Conservation (phyloP, 1,140 invertebrate species). For the Panagrolaimus sp. region DNA sequence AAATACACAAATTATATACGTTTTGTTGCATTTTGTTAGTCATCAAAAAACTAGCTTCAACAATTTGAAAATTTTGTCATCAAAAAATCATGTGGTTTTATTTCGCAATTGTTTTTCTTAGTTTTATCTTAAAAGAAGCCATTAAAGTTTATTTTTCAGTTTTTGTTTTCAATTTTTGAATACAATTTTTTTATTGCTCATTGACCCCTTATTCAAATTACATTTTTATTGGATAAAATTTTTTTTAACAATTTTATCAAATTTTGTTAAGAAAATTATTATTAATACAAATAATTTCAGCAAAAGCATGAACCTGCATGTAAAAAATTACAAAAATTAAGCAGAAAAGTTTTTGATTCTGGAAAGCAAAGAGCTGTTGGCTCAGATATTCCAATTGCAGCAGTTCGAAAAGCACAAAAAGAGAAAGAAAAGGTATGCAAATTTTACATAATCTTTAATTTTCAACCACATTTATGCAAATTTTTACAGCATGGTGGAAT, state of each 20-base stretch:
- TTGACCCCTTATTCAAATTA: neutral
- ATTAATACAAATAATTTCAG: conserved; percentile 31
- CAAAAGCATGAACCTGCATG: conserved; percentile 48
- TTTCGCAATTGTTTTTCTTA: too few species aligned
- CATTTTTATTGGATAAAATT: neutral
- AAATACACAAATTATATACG: too few species aligned
- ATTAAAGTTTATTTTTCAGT: neutral
- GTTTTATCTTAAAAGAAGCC: too few species aligned
- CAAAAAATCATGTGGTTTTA: too few species aligned
- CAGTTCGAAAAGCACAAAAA: conserved; percentile 42
- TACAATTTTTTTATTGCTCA: conserved; percentile 7
- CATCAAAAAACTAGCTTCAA: too few species aligned
- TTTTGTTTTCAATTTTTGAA: neutral
- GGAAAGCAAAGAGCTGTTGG: conserved; percentile 46
- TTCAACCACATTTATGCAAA: neutral
- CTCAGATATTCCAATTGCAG: conserved; percentile 44
- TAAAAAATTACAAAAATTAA: conserved; percentile 46
- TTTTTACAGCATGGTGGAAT: conserved; percentile 31
- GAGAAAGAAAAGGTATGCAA: conserved; percentile 45
- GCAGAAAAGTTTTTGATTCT: conserved; percentile 50
- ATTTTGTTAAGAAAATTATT: conserved; percentile 2
- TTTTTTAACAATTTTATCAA: conserved; percentile 13
- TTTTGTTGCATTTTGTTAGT: too few species aligned
- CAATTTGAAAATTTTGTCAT: neutral
- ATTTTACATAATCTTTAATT: neutral